Base-by-base conservation (phyloP, 2,888 invertebrate genomes). In the Agriopis aurantiaria region DNA sequence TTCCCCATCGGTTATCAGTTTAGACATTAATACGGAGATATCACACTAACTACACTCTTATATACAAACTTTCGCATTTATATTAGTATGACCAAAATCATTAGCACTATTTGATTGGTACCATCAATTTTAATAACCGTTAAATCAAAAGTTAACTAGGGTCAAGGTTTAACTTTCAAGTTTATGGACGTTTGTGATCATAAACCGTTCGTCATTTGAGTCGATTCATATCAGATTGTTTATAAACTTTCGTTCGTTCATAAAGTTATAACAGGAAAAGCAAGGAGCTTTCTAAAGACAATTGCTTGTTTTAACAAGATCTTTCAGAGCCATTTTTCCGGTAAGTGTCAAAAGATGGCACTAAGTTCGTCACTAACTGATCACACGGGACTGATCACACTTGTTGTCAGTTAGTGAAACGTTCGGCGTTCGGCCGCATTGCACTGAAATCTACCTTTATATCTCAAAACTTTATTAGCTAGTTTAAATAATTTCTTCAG, bases 81-180 rank as follows among this genome's bases (percentile, higher is more conserved):
- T 46, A 52, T 9, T 51, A 11, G 12, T 33, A 3, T 11, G 3
- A 33, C 33, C 1, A 11, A 5, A 6, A 40, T 55, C 55, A 12
- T 40, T 40, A 40, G 40, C 23, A 12, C 40, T n/a, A 14, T 46
- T 58, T 58, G 7, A 58, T n/a, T 23, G 46, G 46, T 58, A 2
- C 58, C 23, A 58, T 58, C 23, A 46, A 58, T 46, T 10, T 43
- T 45, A 14, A 17, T 4, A 45, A 12, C 33, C 40, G 53, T 41
- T 52, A 41, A 46, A 63, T 63, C 57, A 53, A 65, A 52, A 17
- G 43, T 33, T 51, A 46, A 43, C 45, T 55, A 56, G 51, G 65
- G 65, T 70, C 62, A 70, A 65, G 58, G 65, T 51, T 70, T 64
- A 68, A 66, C 68, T 72, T 72, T 72, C 60, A 63, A 62, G 12